Evolutionary conservation across 1,140 invertebrate species (phyloP).

Genomic region (Saccostrea echinata): DNA sequence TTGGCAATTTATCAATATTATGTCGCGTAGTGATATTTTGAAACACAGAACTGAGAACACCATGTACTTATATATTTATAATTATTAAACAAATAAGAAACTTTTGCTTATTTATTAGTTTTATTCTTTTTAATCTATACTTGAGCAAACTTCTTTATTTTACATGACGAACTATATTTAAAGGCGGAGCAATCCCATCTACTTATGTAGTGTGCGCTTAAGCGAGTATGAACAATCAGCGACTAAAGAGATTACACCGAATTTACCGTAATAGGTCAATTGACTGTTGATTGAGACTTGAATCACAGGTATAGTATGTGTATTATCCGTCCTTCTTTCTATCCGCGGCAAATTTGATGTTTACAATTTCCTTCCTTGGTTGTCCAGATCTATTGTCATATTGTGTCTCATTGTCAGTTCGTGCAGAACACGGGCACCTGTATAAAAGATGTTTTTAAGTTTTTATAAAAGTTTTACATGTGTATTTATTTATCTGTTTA

Average conservation of each 20-base stretch:
- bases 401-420: slow-evolving; percentile 6
- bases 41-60: neutral
- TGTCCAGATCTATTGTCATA: slow-evolving; percentile 20
- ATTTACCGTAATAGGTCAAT: slow-evolving; percentile 39
- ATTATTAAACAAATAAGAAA: neutral
- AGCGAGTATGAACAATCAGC: slow-evolving; percentile 28
- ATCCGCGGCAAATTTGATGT: slow-evolving; percentile 27
- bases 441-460: neutral
- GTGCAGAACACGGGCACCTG: neutral
- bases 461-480: no score
- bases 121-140: neutral
- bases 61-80: neutral
- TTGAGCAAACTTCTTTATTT: neutral
- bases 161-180: slow-evolving; percentile 12
- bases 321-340: slow-evolving; percentile 29
- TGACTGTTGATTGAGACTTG: slow-evolving; percentile 34
- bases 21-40: slow-evolving; percentile 25
- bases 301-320: slow-evolving; percentile 31
- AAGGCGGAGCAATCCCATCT: slow-evolving; percentile 3
- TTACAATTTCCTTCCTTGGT: slow-evolving; percentile 16
- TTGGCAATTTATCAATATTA: slow-evolving; percentile 26
- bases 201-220: slow-evolving; percentile 24
- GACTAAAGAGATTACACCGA: slow-evolving; percentile 38
- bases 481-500: no score
- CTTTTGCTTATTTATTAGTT: no score